phyloP scores from a whole-genome alignment of 2,113 vertebrate genomes.

The Ceratotherium simum region DNA sequence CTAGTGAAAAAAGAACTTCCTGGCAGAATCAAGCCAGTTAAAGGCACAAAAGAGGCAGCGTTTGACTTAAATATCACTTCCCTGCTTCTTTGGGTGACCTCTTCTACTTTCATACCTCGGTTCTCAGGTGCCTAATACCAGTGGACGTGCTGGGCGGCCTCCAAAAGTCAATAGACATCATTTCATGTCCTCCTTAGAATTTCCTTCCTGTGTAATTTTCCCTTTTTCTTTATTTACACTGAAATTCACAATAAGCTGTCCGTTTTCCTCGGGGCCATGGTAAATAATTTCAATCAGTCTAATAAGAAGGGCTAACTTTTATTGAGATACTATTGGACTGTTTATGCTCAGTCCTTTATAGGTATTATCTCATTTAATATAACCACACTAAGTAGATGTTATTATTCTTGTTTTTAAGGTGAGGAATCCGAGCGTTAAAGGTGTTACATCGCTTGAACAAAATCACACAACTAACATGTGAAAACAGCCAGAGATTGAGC shows the following conservation, averaged over 20 bases:
- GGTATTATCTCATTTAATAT: neutral
- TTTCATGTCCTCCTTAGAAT: neutral
- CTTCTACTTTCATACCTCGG: neutral
- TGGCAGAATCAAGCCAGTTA: neutral
- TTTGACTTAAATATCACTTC: neutral
- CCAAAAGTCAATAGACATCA: neutral
- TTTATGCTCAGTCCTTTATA: neutral
- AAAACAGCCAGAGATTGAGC: neutral
- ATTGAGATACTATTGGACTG: neutral
- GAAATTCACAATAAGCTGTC: neutral
- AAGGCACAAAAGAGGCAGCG: neutral
- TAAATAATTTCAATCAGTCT: neutral
- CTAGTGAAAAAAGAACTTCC: neutral
- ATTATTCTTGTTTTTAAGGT: neutral
- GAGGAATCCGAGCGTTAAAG: neutral
- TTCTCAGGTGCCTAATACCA: neutral
- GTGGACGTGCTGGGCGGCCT: neutral
- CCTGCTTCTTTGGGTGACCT: neutral
- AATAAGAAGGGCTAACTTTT: neutral
- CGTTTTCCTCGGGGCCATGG: neutral
- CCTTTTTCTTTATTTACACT: neutral
- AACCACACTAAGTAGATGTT: neutral
- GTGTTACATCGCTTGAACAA: neutral
- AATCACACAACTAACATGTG: neutral
- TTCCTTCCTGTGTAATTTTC: neutral